These are phyloP conservation scores for Hirudo medicinalis DNA, from an alignment of 1,140 invertebrate species.

Conservation along the genomic window DNA sequence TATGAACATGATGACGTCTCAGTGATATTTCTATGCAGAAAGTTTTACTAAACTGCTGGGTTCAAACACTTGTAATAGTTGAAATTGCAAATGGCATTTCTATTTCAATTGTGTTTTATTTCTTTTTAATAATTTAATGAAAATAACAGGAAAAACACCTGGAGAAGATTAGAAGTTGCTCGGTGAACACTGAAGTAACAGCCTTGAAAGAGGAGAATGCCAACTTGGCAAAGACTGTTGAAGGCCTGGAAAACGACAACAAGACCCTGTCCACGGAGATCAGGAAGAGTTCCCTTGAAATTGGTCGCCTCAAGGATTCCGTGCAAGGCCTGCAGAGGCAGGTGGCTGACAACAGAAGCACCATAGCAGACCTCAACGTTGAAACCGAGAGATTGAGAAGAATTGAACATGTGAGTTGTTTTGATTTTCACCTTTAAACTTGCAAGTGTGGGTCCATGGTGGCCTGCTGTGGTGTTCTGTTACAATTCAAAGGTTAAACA, in stretches of 20 bases:
- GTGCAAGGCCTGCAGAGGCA: not conserved
- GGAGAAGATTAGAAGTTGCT: no score
- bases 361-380: not conserved
- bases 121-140: no score
- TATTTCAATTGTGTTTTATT: no score
- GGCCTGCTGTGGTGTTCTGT: no score
- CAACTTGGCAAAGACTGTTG: not conserved
- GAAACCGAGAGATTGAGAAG: not conserved
- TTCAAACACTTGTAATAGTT: not conserved
- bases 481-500: no score
- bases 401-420: slow-evolving; percentile 9
- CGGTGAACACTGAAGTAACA: no score
- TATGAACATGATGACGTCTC: not conserved
- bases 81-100: no score
- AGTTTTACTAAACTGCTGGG: not conserved
- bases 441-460: not conserved
- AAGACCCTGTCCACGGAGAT: not conserved
- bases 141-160: no score
- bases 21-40: not conserved
- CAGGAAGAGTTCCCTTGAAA: not conserved
- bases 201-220: no score
- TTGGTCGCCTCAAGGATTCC: not conserved
- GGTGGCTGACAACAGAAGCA: not conserved
- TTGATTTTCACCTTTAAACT: not conserved
- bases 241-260: slow-evolving; percentile 6